These are phyloP conservation scores for Hoplodrina blanda DNA, from an alignment of 2,888 invertebrate genomes.

Conservation along the genomic window DNA sequence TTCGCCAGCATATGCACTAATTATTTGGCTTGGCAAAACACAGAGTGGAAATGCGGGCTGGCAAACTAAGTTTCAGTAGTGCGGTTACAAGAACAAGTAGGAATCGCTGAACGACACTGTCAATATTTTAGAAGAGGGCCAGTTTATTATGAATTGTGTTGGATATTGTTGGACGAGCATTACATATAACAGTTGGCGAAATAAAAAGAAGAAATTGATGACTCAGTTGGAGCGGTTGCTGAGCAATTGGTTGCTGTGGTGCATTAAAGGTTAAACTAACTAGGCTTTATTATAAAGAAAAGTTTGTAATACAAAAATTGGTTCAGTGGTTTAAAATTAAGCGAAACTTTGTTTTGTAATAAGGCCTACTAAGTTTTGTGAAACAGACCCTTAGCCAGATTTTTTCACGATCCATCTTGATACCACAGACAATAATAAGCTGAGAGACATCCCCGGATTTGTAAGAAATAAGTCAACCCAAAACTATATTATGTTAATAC, in stretches of 20 bases:
- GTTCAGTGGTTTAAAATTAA: no score
- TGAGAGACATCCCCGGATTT: conserved; percentile 18
- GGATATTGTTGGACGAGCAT: no score
- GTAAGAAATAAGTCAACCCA: conserved; percentile 32
- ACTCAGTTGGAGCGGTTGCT: no score
- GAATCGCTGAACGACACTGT: neutral
- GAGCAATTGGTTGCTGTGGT: no score
- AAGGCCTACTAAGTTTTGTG: no score
- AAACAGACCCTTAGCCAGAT: neutral
- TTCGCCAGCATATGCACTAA: conserved; percentile 9
- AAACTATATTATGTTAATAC: conserved; percentile 51
- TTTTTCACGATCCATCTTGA: conserved; percentile 3
- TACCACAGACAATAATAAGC: conserved; percentile 16
- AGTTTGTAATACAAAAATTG: no score
- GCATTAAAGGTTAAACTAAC: no score
- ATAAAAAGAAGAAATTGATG: no score
- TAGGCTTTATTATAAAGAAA: no score
- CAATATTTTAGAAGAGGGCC: neutral
- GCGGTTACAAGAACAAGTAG: conserved; percentile 9
- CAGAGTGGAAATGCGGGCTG: conserved; percentile 22
- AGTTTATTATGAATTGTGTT: neutral
- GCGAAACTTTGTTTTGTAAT: no score
- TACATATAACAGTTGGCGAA: neutral
- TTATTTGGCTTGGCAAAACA: conserved; percentile 31
- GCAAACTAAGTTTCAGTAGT: conserved; percentile 17